Base-by-base conservation (phyloP, 2,797 vertebrate genomes). In the Helicolenus hilgendorfi region DNA sequence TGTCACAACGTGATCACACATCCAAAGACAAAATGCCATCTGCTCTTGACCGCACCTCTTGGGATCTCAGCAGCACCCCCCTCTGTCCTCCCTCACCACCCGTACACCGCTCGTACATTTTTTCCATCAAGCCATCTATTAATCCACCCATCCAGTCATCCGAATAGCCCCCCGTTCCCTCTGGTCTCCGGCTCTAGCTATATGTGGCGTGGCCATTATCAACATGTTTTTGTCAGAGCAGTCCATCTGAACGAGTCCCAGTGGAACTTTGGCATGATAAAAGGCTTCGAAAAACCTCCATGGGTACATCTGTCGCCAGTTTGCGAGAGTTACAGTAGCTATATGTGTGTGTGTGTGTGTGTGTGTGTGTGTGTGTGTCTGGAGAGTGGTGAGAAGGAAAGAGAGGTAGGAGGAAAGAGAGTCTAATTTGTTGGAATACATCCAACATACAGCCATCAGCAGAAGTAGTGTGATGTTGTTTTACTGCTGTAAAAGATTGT, bases 131-230 rank as follows among this genome's bases (percentile, higher is more conserved):
- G 41, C 73, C 86, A 81, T 81, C 79, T 49, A 64, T 58, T 60
- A 79, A 72, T 77, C 31, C 76, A 60, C 55, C 65, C 84, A 70
- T 79, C 36, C 55, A 73, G 53, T 67, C 64, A 63, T 81, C 77
- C 60, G 14, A 78, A 69, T 65, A n/a, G 27, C 53, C 35, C 35
- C 24, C 29, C 11, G 2, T n/a, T 58, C 45, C 67, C 68, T 71
- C 27, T 22, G 35, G 22, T 65, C 65, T 35, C 22, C 18, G 22
- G 53, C 31, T 73, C n/a, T 45, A 20, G 55, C 65, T 74, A 41
- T 67, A 80, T 85, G 73, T 59, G 41, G 56, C 13, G 15, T 36
- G 38, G 69, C 91, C 84, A 90, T 94, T 92, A 94, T 63, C 87
- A 79, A 74, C 76, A 79, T 89, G 80, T 88, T 86, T 80, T 86